Base-by-base conservation (phyloP, 2,888 invertebrate genomes). In the Syrphus vitripennis region DNA sequence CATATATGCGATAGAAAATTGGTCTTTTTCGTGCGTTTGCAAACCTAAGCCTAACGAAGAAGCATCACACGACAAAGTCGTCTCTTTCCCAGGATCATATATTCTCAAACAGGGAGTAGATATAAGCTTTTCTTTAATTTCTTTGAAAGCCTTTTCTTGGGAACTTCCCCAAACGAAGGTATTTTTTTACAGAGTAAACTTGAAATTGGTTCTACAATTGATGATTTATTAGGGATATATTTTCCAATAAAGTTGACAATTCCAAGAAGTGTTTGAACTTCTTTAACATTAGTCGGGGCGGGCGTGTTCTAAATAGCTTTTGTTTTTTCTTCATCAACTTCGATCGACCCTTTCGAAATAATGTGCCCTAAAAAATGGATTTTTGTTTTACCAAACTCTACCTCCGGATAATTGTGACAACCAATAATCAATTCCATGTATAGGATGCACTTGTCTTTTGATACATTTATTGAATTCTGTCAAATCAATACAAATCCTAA, bases 151-250 rank as follows among this genome's bases (percentile, higher is more conserved):
- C n/a, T n/a, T n/a, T n/a, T n/a, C n/a, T n/a, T n/a, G n/a, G n/a
- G n/a, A n/a, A n/a, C n/a, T n/a, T n/a, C n/a, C n/a, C n/a, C n/a
- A n/a, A n/a, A n/a, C n/a, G n/a, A n/a, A n/a, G n/a, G n/a, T n/a
- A n/a, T n/a, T n/a, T n/a, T n/a, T n/a, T n/a, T n/a, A n/a, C n/a
- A n/a, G n/a, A n/a, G n/a, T n/a, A n/a, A n/a, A n/a, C n/a, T 65
- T 48, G 48, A 31, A 48, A 65, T 65, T 48, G 45, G 34, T 48
- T 65, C 50, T 65, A 65, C 16, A 31, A 37, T 63, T 9, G 67
- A 26, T 9, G 69, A 67, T 70, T 70, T 77, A 19, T 70, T 77
- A 1, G 61, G 53, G 12, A 69, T 77, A 26, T 70, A 70, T 77
- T 77, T 77, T 9, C 77, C 69, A 14, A 29, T 37, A 42, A 76